Evolutionary conservation across 1,140 invertebrate species (phyloP), one percentile per base, ranked within the genome.

Genomic region (Listronotus bonariensis): DNA sequence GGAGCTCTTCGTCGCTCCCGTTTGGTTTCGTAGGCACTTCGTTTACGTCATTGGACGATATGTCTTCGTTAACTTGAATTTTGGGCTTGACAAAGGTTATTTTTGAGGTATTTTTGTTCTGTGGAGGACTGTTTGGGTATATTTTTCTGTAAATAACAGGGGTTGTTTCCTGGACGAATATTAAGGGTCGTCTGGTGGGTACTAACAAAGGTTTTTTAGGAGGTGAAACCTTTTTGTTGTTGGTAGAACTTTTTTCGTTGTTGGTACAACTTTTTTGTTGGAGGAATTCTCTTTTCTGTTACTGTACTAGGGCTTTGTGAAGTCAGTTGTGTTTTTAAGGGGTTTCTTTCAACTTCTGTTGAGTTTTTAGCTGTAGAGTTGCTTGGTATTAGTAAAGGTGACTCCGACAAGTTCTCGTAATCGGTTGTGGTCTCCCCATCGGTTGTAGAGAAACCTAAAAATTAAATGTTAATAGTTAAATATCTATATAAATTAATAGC

Each of bases 1-100:
- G 31, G 6, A 66, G 56, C 42, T 36, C 40, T 42, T 67, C 57
- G 17, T 67, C 58, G 31, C 41, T 61, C 12, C 42, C 41, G 14
- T 36, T 42, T 7, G 32, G 43, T 20, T 11, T 55, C 3, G 12
- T 57, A 40, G 59, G 65, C 11, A 63, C 55, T 11, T 42, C 41
- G 6, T 43, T 32, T 1, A 56, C 59, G 34, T 68, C 64, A 40
- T 67, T 53, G 15, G 32, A 18, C 11, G 31, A 9, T 40, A 3
- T 26, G 14, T 57, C 49, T 32, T 52, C 11, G 12, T 36, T 46
- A 2, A 2, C 41, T 15, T 6, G 5, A 17, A 20, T 46, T 31
- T 65, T 56, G 12, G 55, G 49, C 40, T 59, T 59, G 12, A 62
- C 48, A 36, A 54, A 52, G 8, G 20, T 18, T 20, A 49, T 55